Conservation (phyloP, 2,113 vertebrate species). For the Odocoileus virginianus region DNA sequence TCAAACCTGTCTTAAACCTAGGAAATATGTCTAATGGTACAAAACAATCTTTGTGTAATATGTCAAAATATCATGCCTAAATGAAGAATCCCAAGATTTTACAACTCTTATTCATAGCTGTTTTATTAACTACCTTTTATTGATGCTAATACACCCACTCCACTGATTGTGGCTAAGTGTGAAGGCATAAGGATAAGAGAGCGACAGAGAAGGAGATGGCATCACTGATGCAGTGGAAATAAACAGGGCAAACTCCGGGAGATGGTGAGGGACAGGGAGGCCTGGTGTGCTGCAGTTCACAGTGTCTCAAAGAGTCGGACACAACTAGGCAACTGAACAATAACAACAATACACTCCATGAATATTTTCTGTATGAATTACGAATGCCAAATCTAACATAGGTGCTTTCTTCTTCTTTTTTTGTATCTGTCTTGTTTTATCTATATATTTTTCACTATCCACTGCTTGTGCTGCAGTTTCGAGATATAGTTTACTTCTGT, state of each 20-base stretch:
- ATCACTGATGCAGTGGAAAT: neutral
- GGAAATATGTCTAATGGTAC: neutral
- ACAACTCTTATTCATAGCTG: neutral
- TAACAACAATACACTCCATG: neutral
- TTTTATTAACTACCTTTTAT: neutral
- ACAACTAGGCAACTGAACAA: neutral
- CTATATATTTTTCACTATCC: neutral
- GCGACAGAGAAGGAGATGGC: neutral
- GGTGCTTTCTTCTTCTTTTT: neutral
- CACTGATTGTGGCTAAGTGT: neutral
- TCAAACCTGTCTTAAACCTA: neutral
- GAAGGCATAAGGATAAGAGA: neutral
- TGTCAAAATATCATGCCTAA: neutral
- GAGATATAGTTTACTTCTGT: neutral
- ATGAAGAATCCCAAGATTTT: neutral
- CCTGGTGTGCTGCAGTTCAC: neutral
- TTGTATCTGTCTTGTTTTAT: neutral
- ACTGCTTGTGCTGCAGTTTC: neutral
- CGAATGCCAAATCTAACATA: neutral
- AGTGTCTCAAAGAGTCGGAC: neutral
- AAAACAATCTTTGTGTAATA: neutral
- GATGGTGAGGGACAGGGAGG: accelerated
- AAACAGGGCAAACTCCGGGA: neutral
- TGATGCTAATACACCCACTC: neutral
- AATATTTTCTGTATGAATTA: neutral